phyloP scores from a whole-genome alignment of 1,140 invertebrate genomes.

The Patella vulgata region DNA sequence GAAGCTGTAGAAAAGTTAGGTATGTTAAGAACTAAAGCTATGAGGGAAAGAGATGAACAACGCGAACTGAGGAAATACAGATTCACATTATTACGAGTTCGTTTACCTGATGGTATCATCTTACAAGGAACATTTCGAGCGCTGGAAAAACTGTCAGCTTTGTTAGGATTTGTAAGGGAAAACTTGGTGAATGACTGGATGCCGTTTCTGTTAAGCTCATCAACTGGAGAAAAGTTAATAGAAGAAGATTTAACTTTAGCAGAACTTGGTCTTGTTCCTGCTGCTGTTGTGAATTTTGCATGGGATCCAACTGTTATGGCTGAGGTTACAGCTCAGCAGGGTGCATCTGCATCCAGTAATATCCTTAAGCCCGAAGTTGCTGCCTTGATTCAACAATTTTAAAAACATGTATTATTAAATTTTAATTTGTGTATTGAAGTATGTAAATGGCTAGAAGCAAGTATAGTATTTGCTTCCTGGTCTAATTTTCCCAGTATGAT shows the following conservation, averaged over 20 bases:
- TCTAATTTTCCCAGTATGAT: too few species aligned
- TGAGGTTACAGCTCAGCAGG: constrained; percentile 54
- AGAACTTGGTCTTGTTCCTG: constrained; percentile 61
- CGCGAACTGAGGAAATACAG: constrained; percentile 83
- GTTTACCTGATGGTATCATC: constrained; percentile 79
- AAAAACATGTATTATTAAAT: too few species aligned
- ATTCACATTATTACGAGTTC: constrained; percentile 83
- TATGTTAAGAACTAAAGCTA: constrained; percentile 89
- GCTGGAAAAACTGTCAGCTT: constrained; percentile 47
- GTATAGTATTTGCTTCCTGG: too few species aligned
- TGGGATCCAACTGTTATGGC: constrained; percentile 54
- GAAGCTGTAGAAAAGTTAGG: constrained; percentile 82
- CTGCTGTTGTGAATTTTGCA: constrained; percentile 61
- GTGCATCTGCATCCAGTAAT: constrained; percentile 26
- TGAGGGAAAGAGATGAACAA: constrained; percentile 87
- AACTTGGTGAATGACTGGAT: constrained; percentile 59
- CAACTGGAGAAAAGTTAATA: constrained; percentile 50
- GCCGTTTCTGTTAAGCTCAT: constrained; percentile 55
- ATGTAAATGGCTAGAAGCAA: too few species aligned
- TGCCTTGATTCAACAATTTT: constrained; percentile 17
- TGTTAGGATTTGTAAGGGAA: constrained; percentile 57
- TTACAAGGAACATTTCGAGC: constrained; percentile 64
- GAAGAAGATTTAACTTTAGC: constrained; percentile 55
- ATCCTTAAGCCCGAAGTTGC: constrained; percentile 35
- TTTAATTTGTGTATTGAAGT: constrained; percentile 1